phyloP scores from a whole-genome alignment of 2,113 vertebrate genomes.

The Zosterops pallidus region DNA sequence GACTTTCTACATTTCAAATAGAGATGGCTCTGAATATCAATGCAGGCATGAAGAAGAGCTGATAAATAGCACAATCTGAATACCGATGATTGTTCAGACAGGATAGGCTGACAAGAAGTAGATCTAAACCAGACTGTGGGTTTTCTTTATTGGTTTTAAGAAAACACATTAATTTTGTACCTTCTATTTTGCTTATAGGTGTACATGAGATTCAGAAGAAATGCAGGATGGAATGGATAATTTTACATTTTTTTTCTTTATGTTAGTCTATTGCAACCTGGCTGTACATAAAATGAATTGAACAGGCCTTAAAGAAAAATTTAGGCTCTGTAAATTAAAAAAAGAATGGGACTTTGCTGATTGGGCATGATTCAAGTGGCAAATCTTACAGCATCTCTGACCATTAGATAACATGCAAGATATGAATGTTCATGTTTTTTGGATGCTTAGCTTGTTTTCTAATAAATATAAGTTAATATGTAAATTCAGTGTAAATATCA shows the following conservation, averaged over 20 bases:
- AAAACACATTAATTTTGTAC: slow-evolving; percentile 62
- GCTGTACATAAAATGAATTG: slow-evolving; percentile 67
- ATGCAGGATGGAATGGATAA: slow-evolving; percentile 58
- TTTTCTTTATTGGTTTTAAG: slow-evolving; percentile 54
- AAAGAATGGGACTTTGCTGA: slow-evolving; percentile 53
- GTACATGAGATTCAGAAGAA: slow-evolving; percentile 69
- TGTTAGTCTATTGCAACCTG: slow-evolving; percentile 68
- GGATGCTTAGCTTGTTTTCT: slow-evolving; percentile 77
- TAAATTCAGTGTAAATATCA: slow-evolving; percentile 78
- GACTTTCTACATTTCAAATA: slow-evolving; percentile 69
- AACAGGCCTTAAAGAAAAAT: slow-evolving; percentile 66
- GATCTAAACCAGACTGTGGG: slow-evolving; percentile 31
- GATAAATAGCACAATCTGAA: slow-evolving; percentile 76
- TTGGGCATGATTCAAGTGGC: slow-evolving; percentile 68
- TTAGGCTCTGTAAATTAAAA: slow-evolving; percentile 64
- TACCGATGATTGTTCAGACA: slow-evolving; percentile 47
- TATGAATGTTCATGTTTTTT: slow-evolving; percentile 73
- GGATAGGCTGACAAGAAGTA: slow-evolving; percentile 62
- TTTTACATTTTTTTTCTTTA: slow-evolving; percentile 64
- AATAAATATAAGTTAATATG: slow-evolving; percentile 75
- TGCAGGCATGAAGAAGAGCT: slow-evolving; percentile 56
- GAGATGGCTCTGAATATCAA: slow-evolving; percentile 62
- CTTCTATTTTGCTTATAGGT: slow-evolving; percentile 67
- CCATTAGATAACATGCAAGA: slow-evolving; percentile 63
- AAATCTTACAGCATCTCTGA: slow-evolving; percentile 66